phyloP scores from a whole-genome alignment of 2,797 vertebrate genomes.

The Percopsis omiscomaycus region DNA sequence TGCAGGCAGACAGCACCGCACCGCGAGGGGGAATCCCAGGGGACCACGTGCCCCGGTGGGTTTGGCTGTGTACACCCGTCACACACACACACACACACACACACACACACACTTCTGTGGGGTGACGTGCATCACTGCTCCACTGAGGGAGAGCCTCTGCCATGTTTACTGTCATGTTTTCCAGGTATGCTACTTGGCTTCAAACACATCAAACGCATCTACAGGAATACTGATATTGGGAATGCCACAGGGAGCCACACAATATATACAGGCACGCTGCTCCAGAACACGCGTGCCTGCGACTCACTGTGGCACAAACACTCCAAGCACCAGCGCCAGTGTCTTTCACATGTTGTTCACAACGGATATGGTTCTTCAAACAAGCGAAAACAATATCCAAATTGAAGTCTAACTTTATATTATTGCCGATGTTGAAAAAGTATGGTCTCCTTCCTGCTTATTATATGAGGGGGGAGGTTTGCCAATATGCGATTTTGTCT shows the following conservation, averaged over 20 bases:
- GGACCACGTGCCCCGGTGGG: slow-evolving; percentile 70
- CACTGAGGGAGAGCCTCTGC: slow-evolving; percentile 78
- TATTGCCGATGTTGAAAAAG: too few relatives aligned
- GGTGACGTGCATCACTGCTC: slow-evolving; percentile 76
- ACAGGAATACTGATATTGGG: slow-evolving; percentile 80
- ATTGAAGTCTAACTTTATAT: too few relatives aligned
- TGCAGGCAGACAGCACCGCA: slow-evolving; percentile 52
- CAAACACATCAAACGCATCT: slow-evolving; percentile 80
- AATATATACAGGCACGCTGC: slow-evolving; percentile 53
- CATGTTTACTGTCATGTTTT: slow-evolving; percentile 82
- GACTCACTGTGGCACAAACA: slow-evolving; percentile 34
- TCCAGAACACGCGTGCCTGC: slow-evolving; percentile 57
- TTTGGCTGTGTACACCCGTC: slow-evolving; percentile 78
- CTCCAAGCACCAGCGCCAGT: neutral
- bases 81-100: slow-evolving; percentile 56
- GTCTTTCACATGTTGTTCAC: neutral
- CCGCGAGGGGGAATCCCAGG: slow-evolving; percentile 60
- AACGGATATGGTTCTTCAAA: neutral
- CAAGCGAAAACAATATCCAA: too few relatives aligned
- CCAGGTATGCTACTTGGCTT: slow-evolving; percentile 78
- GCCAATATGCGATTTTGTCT: slow-evolving; percentile 41
- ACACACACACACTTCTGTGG: slow-evolving; percentile 73
- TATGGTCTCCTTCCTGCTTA: slow-evolving; percentile 16
- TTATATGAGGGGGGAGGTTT: slow-evolving; percentile 32
- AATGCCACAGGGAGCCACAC: slow-evolving; percentile 67